Conservation (phyloP, 2,888 invertebrate genomes). For the Nymphalis polychloros region DNA sequence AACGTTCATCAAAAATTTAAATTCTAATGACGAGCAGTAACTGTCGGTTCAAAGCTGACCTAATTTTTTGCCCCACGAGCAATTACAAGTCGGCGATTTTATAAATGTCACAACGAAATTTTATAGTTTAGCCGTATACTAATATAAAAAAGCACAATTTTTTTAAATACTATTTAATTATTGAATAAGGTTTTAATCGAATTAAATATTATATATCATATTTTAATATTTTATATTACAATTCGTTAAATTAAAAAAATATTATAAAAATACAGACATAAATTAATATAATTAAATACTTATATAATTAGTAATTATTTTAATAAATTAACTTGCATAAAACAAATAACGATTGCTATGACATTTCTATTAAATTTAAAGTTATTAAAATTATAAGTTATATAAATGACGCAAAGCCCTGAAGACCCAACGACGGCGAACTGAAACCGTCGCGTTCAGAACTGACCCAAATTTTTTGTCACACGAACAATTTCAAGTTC, state of each 20-base stretch:
- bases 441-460: conserved; percentile 43
- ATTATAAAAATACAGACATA: too few species aligned
- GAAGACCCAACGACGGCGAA: conserved; percentile 1
- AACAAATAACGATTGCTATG: too few species aligned
- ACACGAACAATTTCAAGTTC: conserved; percentile 43
- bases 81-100: conserved; percentile 3
- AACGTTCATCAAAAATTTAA: conserved; percentile 10
- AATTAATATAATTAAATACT: too few species aligned
- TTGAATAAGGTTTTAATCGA: too few species aligned
- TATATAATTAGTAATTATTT: too few species aligned
- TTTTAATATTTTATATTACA: too few species aligned
- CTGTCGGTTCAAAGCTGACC: conserved; percentile 12
- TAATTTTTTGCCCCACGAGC: conserved; percentile 13
- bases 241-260: too few species aligned
- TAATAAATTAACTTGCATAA: too few species aligned
- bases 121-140: not conserved
- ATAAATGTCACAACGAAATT: conserved; percentile 1
- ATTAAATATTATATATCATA: too few species aligned
- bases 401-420: conserved; percentile 2
- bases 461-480: conserved; percentile 45
- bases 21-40: conserved; percentile 9
- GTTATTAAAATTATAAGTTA: not conserved
- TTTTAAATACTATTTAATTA: too few species aligned
- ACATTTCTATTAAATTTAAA: too few species aligned
- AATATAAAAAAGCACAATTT: not conserved